Evolutionary conservation across 2,888 invertebrate genomes (phyloP).

Genomic region (Cepaea hortensis): DNA sequence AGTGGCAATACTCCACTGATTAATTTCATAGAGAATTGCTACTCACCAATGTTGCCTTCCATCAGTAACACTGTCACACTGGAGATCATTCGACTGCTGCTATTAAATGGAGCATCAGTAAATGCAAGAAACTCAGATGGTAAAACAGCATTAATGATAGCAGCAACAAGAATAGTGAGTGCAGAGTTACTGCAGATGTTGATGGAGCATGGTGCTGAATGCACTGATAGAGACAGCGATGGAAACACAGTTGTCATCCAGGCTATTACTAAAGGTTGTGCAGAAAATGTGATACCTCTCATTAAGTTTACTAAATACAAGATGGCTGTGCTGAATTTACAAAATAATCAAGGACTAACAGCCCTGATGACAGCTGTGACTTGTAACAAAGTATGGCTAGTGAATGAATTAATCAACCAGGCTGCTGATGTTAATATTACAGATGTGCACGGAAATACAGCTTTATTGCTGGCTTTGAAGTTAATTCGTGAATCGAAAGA

Average conservation of each 20-base stretch:
- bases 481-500: neutral
- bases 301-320: neutral
- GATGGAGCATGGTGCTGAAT: slow-evolving; percentile 4
- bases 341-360: neutral
- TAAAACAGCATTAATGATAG: slow-evolving; percentile 22
- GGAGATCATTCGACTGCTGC: neutral
- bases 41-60: too few species aligned
- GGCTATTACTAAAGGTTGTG: neutral
- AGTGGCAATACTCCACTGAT: neutral
- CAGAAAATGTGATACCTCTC: neutral
- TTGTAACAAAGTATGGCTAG: too few species aligned
- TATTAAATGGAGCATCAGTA: neutral
- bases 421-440: neutral
- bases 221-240: neutral
- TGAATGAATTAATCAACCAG: neutral
- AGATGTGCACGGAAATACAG: neutral
- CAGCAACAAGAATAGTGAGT: neutral
- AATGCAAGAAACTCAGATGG: neutral
- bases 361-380: neutral
- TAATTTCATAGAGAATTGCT: neutral
- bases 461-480: neutral
- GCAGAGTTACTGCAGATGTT: neutral
- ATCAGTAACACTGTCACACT: neutral
- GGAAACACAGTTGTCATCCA: slow-evolving; percentile 9
- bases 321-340: neutral